phyloP scores from a whole-genome alignment of 2,888 invertebrate genomes.

The Epinotia nisella region DNA sequence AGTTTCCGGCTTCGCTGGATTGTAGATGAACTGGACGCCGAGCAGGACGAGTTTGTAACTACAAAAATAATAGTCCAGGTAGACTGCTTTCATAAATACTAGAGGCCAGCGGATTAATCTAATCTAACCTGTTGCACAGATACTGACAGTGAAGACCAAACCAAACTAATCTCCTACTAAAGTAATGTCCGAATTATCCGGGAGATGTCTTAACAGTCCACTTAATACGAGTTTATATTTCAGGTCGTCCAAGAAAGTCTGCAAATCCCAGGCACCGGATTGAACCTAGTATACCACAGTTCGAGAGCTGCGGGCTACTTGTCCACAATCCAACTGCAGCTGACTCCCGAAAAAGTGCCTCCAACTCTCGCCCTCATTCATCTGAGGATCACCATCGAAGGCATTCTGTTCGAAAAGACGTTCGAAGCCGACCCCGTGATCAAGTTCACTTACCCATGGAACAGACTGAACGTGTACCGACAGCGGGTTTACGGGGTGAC shows the following conservation, averaged over 20 bases:
- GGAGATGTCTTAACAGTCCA: not conserved
- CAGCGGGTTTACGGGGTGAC: slow-evolving; percentile 99
- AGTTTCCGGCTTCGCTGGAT: too few species aligned
- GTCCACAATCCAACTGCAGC: slow-evolving; percentile 95
- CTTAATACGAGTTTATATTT: slow-evolving; percentile 42
- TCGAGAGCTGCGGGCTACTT: slow-evolving; percentile 97
- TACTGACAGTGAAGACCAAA: not conserved
- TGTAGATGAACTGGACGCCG: not conserved
- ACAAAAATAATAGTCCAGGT: not conserved
- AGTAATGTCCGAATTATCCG: not conserved
- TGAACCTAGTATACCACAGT: slow-evolving; percentile 98
- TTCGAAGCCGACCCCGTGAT: slow-evolving; percentile 99
- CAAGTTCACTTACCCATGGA: slow-evolving; percentile 99
- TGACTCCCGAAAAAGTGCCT: slow-evolving; percentile 94
- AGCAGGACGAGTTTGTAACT: not conserved
- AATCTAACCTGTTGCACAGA: not conserved
- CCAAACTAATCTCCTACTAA: too few species aligned
- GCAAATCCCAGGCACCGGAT: slow-evolving; percentile 96
- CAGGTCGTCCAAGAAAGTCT: slow-evolving; percentile 97
- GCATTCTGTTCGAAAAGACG: slow-evolving; percentile 95
- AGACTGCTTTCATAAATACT: not conserved
- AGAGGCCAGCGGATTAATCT: not conserved
- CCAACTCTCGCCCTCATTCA: slow-evolving; percentile 93
- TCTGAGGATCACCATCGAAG: slow-evolving; percentile 96
- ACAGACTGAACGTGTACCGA: slow-evolving; percentile 96